Evolutionary conservation across 2,113 vertebrate genomes (phyloP), one percentile per base, ranked within the genome.

Genomic region (Heterotis niloticus): DNA sequence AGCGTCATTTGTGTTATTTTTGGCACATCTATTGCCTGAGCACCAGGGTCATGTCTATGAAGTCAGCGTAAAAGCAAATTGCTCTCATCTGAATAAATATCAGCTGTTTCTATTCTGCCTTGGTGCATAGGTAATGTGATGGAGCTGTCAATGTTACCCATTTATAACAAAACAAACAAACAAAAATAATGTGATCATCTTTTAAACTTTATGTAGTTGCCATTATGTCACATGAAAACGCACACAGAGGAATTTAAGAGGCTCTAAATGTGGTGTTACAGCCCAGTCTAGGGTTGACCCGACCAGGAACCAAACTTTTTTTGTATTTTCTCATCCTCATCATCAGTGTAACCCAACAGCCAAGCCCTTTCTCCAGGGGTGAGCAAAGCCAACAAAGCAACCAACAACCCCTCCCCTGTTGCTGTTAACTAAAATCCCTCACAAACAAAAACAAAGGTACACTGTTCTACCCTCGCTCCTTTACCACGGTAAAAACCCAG

Each of bases 61-160:
- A 85, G 83, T 86, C 85, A 84, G 77, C 75, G 72, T 78, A 82
- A 75, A 76, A 81, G 78, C 83, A 82, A 86, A 88, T 88, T 86
- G 83, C 77, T 86, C 83, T 88, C 86, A 88, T 86, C 82, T 86
- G 85, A 82, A 83, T 78, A 86, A 86, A 85, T 65, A 82, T 52
- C 67, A 80, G 76, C 79, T 85, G 82, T 79, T 79, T 73, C 82
- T 71, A 56, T 64, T 84, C 75, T 28, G 75, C 79, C 79, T 84
- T 76, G 67, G 81, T 69, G 60, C 79, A 81, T 78, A 77, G 79
- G 77, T 83, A 81, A 78, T 82, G 80, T 81, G 70, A 77, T 60
- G 59, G 75, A 68, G 65, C 81, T 72, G 52, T 26, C 28, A 65
- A 62, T n/a, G n/a, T n/a, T n/a, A n/a, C n/a, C n/a, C n/a, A n/a